Base-by-base conservation (phyloP, 2,888 invertebrate species). In the Belgica antarctica region DNA sequence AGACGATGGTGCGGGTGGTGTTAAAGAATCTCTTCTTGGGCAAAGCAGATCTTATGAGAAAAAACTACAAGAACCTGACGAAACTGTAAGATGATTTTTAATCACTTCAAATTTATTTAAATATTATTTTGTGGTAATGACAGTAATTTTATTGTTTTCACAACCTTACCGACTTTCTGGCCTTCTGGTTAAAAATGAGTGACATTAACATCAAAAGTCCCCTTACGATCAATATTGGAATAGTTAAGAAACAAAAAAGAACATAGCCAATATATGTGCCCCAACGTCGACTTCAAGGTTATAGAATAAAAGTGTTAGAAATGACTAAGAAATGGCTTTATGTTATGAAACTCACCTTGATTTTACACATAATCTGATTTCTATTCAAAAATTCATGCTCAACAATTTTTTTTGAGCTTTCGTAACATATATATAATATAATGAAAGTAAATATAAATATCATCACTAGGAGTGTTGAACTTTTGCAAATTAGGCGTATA, bases 41-140 rank as follows among this genome's bases (percentile, higher is more conserved):
- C 59, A 41, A 24, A 24, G 24, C 10, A 70, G 46, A 41, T 70
- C 61, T 4, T 12, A 25, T 62, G 74, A 74, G 62, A 74, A 73
- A 52, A 74, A 74, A 72, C 72, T 76, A 69, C 76, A 75, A 34
- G 76, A 76, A 70, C 75, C 76, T 34, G 76, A 75, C 3, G 76
- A 76, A 74, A 75, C 76, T 68, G 76, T 76, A 74, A 34, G 76
- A 36, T 31, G 34, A 31, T 31, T 31, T 8, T 31, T 31, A 12
- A 8, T 31, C 12, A 8, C 34, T 12, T 31, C 12, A 31, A n/a
- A n/a, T n/a, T n/a, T n/a, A n/a, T n/a, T n/a, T n/a, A n/a, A 31
- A 5, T 31, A 8, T 31, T 31, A 12, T 31, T 31, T 31, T 52
- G 52, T 52, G 7, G 17, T 22, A n/a, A 52, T 52, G 52, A 7